phyloP scores from a whole-genome alignment of 2,888 invertebrate genomes.

The Arrhopalites spinosus region DNA sequence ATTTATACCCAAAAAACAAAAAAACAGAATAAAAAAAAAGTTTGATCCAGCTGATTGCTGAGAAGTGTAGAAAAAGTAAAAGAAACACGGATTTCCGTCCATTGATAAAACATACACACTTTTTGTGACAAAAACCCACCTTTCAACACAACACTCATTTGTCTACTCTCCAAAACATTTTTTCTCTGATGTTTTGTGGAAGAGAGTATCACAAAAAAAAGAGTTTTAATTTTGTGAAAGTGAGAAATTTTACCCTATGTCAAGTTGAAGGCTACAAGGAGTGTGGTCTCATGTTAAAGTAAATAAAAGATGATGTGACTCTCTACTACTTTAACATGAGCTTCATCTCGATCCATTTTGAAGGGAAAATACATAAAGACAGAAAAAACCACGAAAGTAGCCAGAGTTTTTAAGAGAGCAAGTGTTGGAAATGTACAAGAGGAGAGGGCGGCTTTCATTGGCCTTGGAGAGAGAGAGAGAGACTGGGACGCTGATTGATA shows the following conservation, averaged over 20 bases:
- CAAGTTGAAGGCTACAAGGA: neutral
- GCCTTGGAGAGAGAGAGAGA: neutral
- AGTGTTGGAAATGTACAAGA: neutral
- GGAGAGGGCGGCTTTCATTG: neutral
- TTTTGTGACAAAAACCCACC: too few relatives aligned
- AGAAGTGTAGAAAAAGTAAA: too few relatives aligned
- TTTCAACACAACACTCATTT: neutral
- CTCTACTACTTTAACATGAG: too few relatives aligned
- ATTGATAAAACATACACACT: too few relatives aligned
- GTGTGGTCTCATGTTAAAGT: too few relatives aligned
- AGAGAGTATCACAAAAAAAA: neutral
- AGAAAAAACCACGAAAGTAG: neutral
- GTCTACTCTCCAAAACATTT: neutral
- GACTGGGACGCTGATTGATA: conserved; percentile 10
- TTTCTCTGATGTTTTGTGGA: neutral
- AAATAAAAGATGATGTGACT: too few relatives aligned
- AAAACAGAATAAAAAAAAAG: too few relatives aligned
- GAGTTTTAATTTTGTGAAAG: neutral
- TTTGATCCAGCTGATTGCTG: too few relatives aligned
- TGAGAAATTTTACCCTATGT: neutral
- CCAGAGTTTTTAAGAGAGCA: neutral
- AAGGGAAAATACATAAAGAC: too few relatives aligned
- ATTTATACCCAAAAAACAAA: too few relatives aligned
- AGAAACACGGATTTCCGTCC: too few relatives aligned
- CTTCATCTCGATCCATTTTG: too few relatives aligned